These are phyloP conservation scores for Brachyopa scutellaris DNA, from an alignment of 2,888 invertebrate genomes.

Conservation along the genomic window DNA sequence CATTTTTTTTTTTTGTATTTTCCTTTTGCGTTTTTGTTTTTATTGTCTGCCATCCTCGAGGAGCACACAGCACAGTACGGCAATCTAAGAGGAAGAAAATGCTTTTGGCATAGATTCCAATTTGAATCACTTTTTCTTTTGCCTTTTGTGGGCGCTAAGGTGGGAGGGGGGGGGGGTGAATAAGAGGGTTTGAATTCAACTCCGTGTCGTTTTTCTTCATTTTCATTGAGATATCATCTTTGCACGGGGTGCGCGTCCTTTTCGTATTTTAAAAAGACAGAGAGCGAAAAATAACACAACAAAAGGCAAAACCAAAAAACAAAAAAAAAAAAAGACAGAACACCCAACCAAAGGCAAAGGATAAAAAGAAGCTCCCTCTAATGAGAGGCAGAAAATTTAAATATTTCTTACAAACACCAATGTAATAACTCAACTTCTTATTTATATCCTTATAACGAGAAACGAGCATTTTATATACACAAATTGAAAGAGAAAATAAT, in stretches of 20 bases:
- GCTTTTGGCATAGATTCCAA: constrained; percentile 69
- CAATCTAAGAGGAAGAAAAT: too few species aligned
- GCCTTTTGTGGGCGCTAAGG: background rate
- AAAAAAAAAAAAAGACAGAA: background rate
- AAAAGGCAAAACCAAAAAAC: constrained; percentile 4
- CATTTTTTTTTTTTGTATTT: background rate
- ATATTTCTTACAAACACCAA: constrained; percentile 65
- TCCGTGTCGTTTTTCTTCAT: constrained; percentile 11
- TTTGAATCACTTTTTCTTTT: constrained; percentile 63
- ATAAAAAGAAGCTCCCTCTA: constrained; percentile 7
- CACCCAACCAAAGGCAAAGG: background rate
- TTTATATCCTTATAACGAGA: constrained; percentile 52
- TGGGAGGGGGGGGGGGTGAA: background rate
- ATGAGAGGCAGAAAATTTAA: constrained; percentile 61
- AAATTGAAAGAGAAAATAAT: constrained; percentile 63
- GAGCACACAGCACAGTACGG: too few species aligned
- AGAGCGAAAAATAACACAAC: too few species aligned
- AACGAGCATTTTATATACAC: constrained; percentile 37
- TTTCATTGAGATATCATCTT: constrained; percentile 2
- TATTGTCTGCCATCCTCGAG: constrained; percentile 2
- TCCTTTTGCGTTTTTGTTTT: background rate
- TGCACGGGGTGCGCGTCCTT: background rate
- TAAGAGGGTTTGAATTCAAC: constrained; percentile 26
- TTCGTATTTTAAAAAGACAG: constrained; percentile 13
- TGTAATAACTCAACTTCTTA: constrained; percentile 67